Evolutionary conservation across 2,113 vertebrate genomes (phyloP), one percentile per base, ranked within the genome.

Genomic region (Passer domesticus): DNA sequence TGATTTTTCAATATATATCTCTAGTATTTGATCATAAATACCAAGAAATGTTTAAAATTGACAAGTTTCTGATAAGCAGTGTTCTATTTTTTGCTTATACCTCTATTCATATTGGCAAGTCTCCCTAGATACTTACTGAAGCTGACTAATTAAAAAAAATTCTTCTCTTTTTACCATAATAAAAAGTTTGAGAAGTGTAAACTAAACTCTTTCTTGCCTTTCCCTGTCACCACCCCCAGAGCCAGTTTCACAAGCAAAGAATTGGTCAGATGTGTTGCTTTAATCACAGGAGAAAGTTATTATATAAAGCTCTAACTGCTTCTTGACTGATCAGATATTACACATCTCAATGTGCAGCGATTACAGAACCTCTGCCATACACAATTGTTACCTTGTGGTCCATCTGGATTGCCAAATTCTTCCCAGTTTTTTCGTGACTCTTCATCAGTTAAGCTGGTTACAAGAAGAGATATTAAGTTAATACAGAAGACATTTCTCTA

Each of bases 361-460:
- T 27, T 50, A 66, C 18, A 93, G 7, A 6, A 75, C 17, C 70
- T 81, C 8, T 13, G 5, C 77, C 14, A 77, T 46, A 50, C 28
- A 13, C 16, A 81, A 69, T 11, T 82, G 41, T 97, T 97, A 99
- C 99, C 99, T 98, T 99, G 98, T 73, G 99, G 99, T 50, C 99
- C 99, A 91, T 99, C 99, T 79, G 99, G 99, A 98, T 99, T 99
- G 69, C 99, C 99, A 93, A 98, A 99, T 60, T 95, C 98, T 98
- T 99, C 97, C 99, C 99, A 99, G 96, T 99, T 99, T 94, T 98
- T 98, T 79, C 98, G 97, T 10, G 99, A 99, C 91, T 99, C 98
- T 95, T 99, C 99, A 97, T 99, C 99, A 95, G 99, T 99, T 98
- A 99, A 98, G 70, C 99, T 99, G 97, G 53, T 78, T 94, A 83